Percentiles rank a stretch among this genome's conserved stretches.
Evolutionary conservation across 1,140 invertebrate genomes (phyloP).

Genomic region (Pollicipes pollicipes): DNA sequence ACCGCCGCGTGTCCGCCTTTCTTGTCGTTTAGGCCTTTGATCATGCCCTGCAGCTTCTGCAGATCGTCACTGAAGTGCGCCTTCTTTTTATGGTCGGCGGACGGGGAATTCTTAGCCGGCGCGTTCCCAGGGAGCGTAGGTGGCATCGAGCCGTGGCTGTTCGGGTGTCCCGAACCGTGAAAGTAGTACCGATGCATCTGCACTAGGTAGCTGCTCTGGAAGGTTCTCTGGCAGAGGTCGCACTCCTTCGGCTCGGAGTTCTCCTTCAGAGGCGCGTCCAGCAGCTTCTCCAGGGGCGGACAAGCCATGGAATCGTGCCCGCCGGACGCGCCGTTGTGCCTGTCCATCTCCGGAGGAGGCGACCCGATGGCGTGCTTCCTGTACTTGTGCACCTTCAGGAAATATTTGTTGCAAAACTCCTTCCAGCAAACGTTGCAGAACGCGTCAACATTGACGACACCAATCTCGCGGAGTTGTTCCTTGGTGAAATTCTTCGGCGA

Average conservation of each 20-base stretch:
- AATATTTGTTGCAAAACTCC: constrained; percentile 89
- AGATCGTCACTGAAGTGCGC: constrained; percentile 42
- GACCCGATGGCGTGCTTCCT: constrained; percentile 53
- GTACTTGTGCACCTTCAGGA: constrained; percentile 33
- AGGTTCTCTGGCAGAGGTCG: constrained; percentile 35
- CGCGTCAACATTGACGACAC: constrained; percentile 65
- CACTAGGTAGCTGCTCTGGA: constrained; percentile 34
- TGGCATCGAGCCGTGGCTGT: not conserved
- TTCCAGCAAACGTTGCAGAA: constrained; percentile 90
- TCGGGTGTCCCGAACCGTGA: constrained; percentile 21
- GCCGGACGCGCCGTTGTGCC: not conserved
- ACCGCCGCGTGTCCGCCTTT: constrained; percentile 32
- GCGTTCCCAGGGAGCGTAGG: not conserved
- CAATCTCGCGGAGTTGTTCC: constrained; percentile 51
- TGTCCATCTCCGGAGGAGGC: constrained; percentile 20
- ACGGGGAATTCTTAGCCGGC: no score
- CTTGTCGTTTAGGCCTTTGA: constrained; percentile 64
- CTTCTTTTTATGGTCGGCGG: no score
- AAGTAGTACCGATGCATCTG: constrained; percentile 35
- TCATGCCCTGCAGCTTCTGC: constrained; percentile 77
- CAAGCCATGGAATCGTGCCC: not conserved
- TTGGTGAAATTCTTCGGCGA: constrained; percentile 30
- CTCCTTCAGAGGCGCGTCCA: constrained; percentile 18
- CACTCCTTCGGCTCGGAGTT: constrained; percentile 30
- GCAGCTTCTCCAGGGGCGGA: not conserved